Percentiles rank a stretch among this genome's conserved stretches.
Evolutionary conservation across 2,888 invertebrate species (phyloP).

Genomic region (Baronia brevicornis): DNA sequence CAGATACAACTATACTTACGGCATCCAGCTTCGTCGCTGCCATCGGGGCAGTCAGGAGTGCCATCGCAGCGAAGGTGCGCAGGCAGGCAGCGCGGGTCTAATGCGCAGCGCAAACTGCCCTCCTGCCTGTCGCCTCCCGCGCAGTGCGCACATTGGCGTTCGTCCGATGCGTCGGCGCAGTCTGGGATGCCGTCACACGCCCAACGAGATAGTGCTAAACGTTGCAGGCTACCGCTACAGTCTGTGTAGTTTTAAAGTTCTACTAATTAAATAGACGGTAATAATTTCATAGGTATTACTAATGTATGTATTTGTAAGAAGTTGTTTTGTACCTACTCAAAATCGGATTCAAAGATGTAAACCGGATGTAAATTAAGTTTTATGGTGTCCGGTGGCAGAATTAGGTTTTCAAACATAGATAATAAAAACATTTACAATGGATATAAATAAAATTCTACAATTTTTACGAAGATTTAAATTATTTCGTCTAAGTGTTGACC

Average conservation of each 20-base stretch:
- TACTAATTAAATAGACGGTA: no score
- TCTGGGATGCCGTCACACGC: constrained; percentile 92
- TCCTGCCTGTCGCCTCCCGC: constrained; percentile 77
- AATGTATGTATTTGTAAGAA: no score
- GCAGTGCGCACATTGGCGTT: constrained; percentile 87
- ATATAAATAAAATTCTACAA: no score
- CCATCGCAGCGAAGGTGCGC: constrained; percentile 86
- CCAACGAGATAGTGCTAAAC: constrained; percentile 83
- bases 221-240: constrained; percentile 84
- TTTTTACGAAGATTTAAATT: no score
- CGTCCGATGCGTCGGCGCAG: constrained; percentile 89
- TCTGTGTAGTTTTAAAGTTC: no score
- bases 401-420: no score
- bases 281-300: no score
- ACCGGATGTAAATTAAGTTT: not conserved
- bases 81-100: constrained; percentile 84
- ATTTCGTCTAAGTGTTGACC: no score
- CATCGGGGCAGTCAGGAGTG: constrained; percentile 88
- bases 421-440: no score
- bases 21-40: constrained; percentile 90
- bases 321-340: no score
- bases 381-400: no score
- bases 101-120: constrained; percentile 83
- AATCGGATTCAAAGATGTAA: no score
- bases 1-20: constrained; percentile 73